Evolutionary conservation across 37 sponge, comb jelly and placozoan genomes (phyloP).

Genomic region (Spongilla lacustris): DNA sequence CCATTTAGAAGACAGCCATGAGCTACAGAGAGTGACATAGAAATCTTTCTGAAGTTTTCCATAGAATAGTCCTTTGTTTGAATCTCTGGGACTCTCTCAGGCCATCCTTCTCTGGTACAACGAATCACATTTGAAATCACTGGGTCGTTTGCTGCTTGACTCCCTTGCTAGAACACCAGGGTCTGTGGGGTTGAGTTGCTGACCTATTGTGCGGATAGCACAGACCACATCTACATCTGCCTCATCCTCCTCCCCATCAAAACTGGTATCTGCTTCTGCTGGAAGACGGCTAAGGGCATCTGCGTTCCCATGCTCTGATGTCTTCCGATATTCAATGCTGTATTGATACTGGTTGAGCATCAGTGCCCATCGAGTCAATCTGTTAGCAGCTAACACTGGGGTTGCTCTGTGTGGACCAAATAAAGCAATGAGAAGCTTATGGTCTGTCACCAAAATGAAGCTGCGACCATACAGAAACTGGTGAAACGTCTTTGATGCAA

Average conservation of each 20-base stretch:
- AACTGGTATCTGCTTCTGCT: slow-evolving; percentile 1
- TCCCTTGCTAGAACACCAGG: too few species aligned
- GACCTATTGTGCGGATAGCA: too few species aligned
- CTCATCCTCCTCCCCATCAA: too few species aligned
- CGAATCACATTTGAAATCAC: too few species aligned
- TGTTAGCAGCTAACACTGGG: slow-evolving; percentile 39
- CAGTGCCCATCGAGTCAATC: slow-evolving; percentile 62
- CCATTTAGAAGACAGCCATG: too few species aligned
- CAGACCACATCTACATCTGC: too few species aligned
- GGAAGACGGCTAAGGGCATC: slow-evolving; percentile 57
- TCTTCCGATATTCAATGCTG: slow-evolving; percentile 40
- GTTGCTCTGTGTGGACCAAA: slow-evolving; percentile 47
- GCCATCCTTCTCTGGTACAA: too few species aligned
- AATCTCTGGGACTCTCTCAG: too few species aligned
- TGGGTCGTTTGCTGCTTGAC: too few species aligned
- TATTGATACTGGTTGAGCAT: slow-evolving; percentile 39
- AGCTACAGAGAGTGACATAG: too few species aligned
- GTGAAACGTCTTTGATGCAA: slow-evolving; percentile 55
- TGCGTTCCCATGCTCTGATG: slow-evolving; percentile 55
- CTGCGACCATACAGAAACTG: slow-evolving; percentile 65
- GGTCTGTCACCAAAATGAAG: slow-evolving; percentile 62
- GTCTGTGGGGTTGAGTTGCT: not conserved
- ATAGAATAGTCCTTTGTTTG: too few species aligned
- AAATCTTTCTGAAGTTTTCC: too few species aligned
- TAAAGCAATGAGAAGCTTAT: slow-evolving; percentile 48